Evolutionary conservation across 2,113 vertebrate genomes (phyloP), one percentile per base, ranked within the genome.

Genomic region (Gambusia affinis): DNA sequence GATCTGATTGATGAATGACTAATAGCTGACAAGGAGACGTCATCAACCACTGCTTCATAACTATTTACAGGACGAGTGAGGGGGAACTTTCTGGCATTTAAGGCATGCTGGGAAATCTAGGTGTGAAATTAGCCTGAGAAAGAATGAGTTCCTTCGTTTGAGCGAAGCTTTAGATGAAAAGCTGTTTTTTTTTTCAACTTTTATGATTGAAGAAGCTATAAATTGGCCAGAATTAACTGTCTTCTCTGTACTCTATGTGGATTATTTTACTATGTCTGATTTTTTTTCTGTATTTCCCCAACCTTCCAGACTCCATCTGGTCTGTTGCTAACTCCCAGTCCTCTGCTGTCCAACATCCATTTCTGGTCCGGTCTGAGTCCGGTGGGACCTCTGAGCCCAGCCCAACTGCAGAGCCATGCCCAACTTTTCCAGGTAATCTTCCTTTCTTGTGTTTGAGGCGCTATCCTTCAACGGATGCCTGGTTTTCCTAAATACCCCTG

Each of bases 341-440:
- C 97, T 0, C 94, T 99, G 82, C 94, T 98, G 28, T 98, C 97
- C 82, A 97, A 95, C 90, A 96, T 99, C 86, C 98, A 98, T 60
- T 97, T 99, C 93, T 98, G 98, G 98, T 97, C 97, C 94, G 96
- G 95, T 76, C 93, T 99, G 77, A 99, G 98, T 77, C 98, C 97
- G 0, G 96, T 97, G 33, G 97, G 97, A 92, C 97, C 97, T 28
- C 92, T 98, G 84, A 98, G 97, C 92, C 97, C 97, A 64, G 96
- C 97, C 86, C 95, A 96, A 77, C 95, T 98, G 86, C 97, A 98
- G 88, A 96, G 96, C 87, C 96, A 97, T 84, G 92, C 95, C 70
- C 96, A 95, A 73, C 93, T 98, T 80, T 99, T 99, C 88, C 97
- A 99, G 97, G 97, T 99, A 93, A 78, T 12, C 11, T 69, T 60